phyloP scores from a whole-genome alignment of 2,797 vertebrate genomes.

The Schizopygopsis malacanthus region DNA sequence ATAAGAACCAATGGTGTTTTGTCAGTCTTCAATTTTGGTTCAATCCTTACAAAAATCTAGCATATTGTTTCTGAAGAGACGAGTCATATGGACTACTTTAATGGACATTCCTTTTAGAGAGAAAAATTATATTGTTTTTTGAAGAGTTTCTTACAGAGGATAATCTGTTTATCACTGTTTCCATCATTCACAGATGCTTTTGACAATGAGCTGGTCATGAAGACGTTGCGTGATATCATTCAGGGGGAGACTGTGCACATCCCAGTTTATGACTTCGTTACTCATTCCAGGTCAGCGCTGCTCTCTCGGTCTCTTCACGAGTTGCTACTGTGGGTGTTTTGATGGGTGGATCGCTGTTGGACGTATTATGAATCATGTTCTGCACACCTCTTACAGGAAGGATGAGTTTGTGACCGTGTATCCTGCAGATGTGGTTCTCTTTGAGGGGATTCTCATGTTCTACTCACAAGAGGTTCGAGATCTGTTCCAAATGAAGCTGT shows the following conservation, averaged over 20 bases:
- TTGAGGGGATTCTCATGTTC: slow-evolving; percentile 97
- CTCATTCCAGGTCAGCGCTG: slow-evolving; percentile 89
- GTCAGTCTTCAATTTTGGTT: neutral
- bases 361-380: neutral
- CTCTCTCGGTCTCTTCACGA: neutral
- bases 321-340: neutral
- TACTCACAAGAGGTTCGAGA: slow-evolving; percentile 95
- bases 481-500: slow-evolving; percentile 98
- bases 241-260: slow-evolving; percentile 94
- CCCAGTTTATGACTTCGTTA: slow-evolving; percentile 96
- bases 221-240: slow-evolving; percentile 89
- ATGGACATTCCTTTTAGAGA: no score
- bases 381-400: slow-evolving; percentile 78
- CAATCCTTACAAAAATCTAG: neutral
- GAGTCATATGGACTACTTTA: neutral
- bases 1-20: neutral
- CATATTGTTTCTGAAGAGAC: neutral
- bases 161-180: slow-evolving; percentile 24
- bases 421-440: slow-evolving; percentile 95
- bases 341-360: neutral
- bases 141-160: neutral
- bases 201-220: slow-evolving; percentile 93
- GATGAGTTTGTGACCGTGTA: slow-evolving; percentile 93
- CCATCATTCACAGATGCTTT: slow-evolving; percentile 88
- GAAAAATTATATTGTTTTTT: neutral